Base-by-base conservation (phyloP, 2,797 vertebrate species). In the Manis javanica region DNA sequence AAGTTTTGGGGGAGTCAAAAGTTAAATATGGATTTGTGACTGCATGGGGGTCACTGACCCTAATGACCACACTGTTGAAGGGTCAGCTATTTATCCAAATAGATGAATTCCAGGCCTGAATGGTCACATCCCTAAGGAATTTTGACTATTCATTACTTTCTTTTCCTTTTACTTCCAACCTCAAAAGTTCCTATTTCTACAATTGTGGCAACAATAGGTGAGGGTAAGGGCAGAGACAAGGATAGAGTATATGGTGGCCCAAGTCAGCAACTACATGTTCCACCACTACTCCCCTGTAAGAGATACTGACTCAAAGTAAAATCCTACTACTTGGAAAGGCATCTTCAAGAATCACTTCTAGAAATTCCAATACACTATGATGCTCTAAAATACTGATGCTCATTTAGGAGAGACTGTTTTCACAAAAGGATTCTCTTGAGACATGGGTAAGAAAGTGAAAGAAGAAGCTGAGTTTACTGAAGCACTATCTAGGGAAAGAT, bases 111-210 rank as follows among this genome's bases (percentile, higher is more conserved):
- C n/a, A 87, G 61, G 26, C 8, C 19, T 66, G 7, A 95, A 21
- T 24, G 57, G 53, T 59, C 29, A 69, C 71, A 63, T 29, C 14
- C 29, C 42, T 82, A 24, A 46, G 23, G 61, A 57, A 26, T 26
- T 84, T 89, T 69, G 55, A 24, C 18, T 72, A 88, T 95, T 90
- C 26, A 53, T 68, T 66, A 75, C 74, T 64, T 93, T 53, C 49
- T 82, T 29, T 29, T 16, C 72, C 2, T 34, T 87, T 87, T 71
- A 79, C 29, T 16, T 74, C 63, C 10, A 77, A 46, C 34, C 24
- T 21, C 71, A 59, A 53, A 69, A 91, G 63, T 89, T 91, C 29
- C 42, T 42, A 57, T 68, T 90, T 72, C 18, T 23, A 82, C 13
- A 82, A 83, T 4, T 29, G 23, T 49, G 57, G 23, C 57, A 90